phyloP scores from a whole-genome alignment of 2,113 vertebrate genomes.

The Poecile atricapillus region DNA sequence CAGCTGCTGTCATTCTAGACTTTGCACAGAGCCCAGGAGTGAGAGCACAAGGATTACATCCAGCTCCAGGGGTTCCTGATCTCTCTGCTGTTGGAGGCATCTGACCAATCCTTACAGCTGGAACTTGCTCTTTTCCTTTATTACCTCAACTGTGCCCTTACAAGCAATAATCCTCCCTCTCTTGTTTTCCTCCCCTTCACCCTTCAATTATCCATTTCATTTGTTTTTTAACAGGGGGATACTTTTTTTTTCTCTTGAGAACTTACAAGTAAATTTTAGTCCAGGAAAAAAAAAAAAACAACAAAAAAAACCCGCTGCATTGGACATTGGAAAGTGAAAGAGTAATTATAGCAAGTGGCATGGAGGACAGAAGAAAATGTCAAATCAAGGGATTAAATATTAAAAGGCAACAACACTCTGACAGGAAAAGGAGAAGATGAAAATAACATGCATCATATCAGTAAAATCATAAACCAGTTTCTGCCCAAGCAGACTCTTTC shows the following conservation, averaged over 20 bases:
- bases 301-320: neutral
- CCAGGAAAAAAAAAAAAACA: neutral
- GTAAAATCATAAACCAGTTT: neutral
- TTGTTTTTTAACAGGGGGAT: neutral
- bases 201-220: neutral
- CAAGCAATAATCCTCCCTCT: neutral
- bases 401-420: slow-evolving; percentile 21
- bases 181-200: neutral
- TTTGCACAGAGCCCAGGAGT: neutral
- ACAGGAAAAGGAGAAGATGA: slow-evolving; percentile 9
- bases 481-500: neutral
- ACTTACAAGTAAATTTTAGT: neutral
- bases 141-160: neutral
- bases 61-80: neutral
- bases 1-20: neutral
- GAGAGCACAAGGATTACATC: neutral
- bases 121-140: neutral
- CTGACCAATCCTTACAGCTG: neutral
- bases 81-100: neutral
- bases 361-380: slow-evolving; percentile 9
- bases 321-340: neutral
- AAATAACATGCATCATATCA: neutral
- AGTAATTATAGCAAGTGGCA: slow-evolving; percentile 35
- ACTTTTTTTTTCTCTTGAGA: neutral
- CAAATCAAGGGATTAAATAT: slow-evolving; percentile 21